Conservation (phyloP, 2,113 vertebrate genomes). For the Grallaria varia region DNA sequence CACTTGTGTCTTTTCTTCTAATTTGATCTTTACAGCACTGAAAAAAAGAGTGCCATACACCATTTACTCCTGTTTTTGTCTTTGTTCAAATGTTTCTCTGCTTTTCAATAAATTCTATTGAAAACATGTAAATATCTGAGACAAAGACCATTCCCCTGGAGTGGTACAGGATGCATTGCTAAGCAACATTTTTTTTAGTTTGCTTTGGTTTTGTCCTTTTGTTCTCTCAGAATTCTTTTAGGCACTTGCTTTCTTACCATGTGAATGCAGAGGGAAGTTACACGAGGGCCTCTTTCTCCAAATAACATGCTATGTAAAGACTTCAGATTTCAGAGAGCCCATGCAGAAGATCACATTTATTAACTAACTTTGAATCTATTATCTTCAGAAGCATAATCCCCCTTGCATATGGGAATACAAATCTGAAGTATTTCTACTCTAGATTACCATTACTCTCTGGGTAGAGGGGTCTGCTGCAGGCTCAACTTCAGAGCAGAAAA, state of each 20-base stretch:
- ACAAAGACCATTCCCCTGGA: conserved; percentile 5
- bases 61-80: neutral
- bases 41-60: neutral
- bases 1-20: neutral
- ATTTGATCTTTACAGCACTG: neutral
- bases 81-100: neutral
- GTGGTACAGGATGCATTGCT: neutral
- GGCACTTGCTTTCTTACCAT: neutral
- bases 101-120: neutral
- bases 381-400: neutral
- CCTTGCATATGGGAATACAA: neutral
- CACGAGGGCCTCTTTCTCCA: neutral
- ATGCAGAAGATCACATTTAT: neutral
- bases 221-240: neutral
- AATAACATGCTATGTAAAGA: neutral
- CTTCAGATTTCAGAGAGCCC: neutral
- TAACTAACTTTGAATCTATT: neutral
- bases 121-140: conserved; percentile 12
- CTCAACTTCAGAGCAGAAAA: neutral
- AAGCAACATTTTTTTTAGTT: neutral
- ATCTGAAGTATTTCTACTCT: neutral
- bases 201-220: conserved; percentile 21
- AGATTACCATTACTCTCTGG: neutral
- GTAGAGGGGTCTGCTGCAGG: neutral
- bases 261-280: neutral